A percentile compares a stretch with the other conserved stretches of the same genome.
Conservation (phyloP, 2,797 vertebrate genomes). For the Rhynchonycteris naso region DNA sequence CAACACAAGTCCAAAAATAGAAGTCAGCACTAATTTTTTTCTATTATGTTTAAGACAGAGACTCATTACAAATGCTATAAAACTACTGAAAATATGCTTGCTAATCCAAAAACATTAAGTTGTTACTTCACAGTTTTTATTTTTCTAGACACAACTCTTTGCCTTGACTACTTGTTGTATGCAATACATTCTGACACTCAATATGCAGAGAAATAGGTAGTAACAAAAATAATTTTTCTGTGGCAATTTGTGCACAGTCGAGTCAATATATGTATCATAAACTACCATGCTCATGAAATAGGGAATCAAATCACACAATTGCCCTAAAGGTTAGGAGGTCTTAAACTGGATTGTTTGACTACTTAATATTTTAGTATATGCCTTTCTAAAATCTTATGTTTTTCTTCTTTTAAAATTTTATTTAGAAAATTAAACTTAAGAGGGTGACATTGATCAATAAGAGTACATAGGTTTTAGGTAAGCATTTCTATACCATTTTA, state of each 20-base stretch:
- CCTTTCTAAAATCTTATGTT: not conserved
- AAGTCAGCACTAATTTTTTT: slow-evolving; percentile 81
- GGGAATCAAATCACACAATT: not conserved
- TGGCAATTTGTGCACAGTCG: slow-evolving; percentile 68
- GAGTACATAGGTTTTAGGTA: too few species aligned
- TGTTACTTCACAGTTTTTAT: slow-evolving; percentile 81
- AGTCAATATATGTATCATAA: slow-evolving; percentile 8
- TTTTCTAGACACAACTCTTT: slow-evolving; percentile 77
- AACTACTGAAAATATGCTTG: slow-evolving; percentile 77
- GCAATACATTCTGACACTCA: slow-evolving; percentile 76
- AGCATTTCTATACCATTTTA: too few species aligned
- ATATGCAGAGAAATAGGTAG: slow-evolving; percentile 77
- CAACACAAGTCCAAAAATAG: slow-evolving; percentile 75
- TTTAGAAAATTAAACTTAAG: too few species aligned
- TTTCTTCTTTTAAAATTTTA: not conserved
- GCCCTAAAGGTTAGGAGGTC: not conserved
- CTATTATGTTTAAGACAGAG: slow-evolving; percentile 77
- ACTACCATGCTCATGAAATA: slow-evolving; percentile 61
- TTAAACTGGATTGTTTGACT: not conserved
- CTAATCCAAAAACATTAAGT: slow-evolving; percentile 77
- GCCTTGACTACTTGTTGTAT: slow-evolving; percentile 67
- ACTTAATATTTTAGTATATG: not conserved
- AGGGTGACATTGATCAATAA: too few species aligned
- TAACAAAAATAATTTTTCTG: slow-evolving; percentile 79
- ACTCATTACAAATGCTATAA: slow-evolving; percentile 70